phyloP scores from a whole-genome alignment of 2,888 invertebrate species.

The Neoaliturus tenellus region DNA sequence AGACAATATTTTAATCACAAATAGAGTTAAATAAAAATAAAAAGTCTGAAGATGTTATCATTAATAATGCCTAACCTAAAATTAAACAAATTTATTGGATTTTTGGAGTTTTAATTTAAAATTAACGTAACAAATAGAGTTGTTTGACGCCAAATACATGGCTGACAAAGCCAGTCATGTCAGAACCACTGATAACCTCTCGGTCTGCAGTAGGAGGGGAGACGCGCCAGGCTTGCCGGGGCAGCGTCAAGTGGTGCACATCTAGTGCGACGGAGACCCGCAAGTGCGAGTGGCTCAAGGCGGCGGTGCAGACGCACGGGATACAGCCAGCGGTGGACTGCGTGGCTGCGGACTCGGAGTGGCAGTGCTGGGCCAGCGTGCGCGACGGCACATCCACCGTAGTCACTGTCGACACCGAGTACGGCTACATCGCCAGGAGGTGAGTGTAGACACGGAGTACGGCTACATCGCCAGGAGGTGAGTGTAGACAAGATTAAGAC shows the following conservation, averaged over 20 bases:
- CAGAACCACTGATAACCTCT: too few relatives aligned
- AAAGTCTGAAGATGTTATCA: too few relatives aligned
- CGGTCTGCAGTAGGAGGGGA: conserved; percentile 63
- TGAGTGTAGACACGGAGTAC: conserved; percentile 75
- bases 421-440: conserved; percentile 79
- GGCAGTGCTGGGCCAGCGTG: conserved; percentile 77
- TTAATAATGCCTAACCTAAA: too few relatives aligned
- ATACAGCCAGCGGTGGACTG: conserved; percentile 78
- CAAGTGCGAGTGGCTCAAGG: conserved; percentile 79
- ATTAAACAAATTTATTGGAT: too few relatives aligned
- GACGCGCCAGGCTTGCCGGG: conserved; percentile 67
- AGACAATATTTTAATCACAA: too few relatives aligned
- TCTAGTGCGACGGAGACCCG: conserved; percentile 73
- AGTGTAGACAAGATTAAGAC: conserved; percentile 71
- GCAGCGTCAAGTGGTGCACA: conserved; percentile 78
- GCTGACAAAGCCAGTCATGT: too few relatives aligned
- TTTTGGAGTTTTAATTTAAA: too few relatives aligned
- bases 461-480: conserved; percentile 80
- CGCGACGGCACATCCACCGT: conserved; percentile 75
- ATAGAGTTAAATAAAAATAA: too few relatives aligned
- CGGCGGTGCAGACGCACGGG: conserved; percentile 76
- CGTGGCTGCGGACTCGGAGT: conserved; percentile 72
- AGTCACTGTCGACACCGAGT: conserved; percentile 78
- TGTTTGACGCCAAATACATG: too few relatives aligned
- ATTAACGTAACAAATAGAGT: too few relatives aligned